A percentile compares a stretch with the other conserved stretches of the same genome.
Evolutionary conservation across 2,797 vertebrate genomes (phyloP).

Genomic region (Champsocephalus gunnari): DNA sequence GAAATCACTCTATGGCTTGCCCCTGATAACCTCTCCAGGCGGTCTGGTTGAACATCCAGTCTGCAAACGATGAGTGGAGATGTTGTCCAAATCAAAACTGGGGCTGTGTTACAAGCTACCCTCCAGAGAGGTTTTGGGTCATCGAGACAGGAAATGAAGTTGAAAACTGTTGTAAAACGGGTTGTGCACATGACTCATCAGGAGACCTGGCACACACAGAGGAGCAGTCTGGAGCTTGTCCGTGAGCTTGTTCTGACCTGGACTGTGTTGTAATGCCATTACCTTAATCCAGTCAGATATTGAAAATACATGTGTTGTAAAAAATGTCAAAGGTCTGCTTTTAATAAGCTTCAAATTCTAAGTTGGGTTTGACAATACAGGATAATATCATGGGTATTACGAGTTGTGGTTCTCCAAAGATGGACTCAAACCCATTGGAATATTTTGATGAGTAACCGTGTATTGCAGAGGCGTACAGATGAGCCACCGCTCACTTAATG

Average conservation of each 20-base stretch:
- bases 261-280: slow-evolving; percentile 2
- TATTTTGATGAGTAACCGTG: neutral
- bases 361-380: slow-evolving; percentile 1
- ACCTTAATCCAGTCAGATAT: slow-evolving; percentile 14
- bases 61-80: slow-evolving; percentile 66
- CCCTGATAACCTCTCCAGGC: slow-evolving; percentile 55
- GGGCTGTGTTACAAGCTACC: slow-evolving; percentile 61
- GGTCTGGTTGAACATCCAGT: slow-evolving; percentile 72
- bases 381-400: slow-evolving; percentile 13
- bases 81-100: slow-evolving; percentile 55
- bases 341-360: slow-evolving; percentile 15
- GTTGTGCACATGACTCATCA: slow-evolving; percentile 71
- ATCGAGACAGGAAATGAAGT: slow-evolving; percentile 77
- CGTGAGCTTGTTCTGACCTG: slow-evolving; percentile 29
- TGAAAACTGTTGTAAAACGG: slow-evolving; percentile 73
- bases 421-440: neutral
- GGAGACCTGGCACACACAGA: slow-evolving; percentile 53
- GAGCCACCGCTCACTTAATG: neutral
- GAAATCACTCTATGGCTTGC: slow-evolving; percentile 43
- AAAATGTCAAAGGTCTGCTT: slow-evolving; percentile 25
- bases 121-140: slow-evolving; percentile 65
- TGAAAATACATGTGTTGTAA: slow-evolving; percentile 19
- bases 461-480: neutral
- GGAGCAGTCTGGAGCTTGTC: slow-evolving; percentile 34
- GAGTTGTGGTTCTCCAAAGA: slow-evolving; percentile 19